These are phyloP conservation scores for Norana najaformis DNA, from an alignment of 2,888 invertebrate species.

Conservation along the genomic window DNA sequence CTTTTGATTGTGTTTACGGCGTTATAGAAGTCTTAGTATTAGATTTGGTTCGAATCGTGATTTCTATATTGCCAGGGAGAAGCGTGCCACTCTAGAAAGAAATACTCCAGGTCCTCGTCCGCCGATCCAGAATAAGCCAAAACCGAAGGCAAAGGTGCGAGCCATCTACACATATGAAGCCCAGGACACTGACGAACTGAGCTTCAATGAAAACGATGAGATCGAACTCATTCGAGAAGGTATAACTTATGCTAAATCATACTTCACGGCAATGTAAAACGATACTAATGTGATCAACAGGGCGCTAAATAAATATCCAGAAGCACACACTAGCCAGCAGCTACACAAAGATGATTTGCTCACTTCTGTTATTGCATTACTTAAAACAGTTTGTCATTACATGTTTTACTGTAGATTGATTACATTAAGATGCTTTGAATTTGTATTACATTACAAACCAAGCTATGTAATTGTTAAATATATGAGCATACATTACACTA, in stretches of 20 bases:
- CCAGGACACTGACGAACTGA: constrained; percentile 71
- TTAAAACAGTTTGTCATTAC: no score
- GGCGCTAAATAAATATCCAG: neutral
- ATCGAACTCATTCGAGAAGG: constrained; percentile 67
- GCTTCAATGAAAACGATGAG: constrained; percentile 69
- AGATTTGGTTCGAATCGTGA: neutral
- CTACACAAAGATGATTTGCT: no score
- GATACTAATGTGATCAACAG: neutral
- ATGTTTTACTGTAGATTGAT: no score
- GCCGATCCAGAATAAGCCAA: constrained; percentile 52
- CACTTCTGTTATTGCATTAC: no score
- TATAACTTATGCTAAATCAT: neutral
- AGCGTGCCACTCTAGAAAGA: neutral
- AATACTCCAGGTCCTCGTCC: constrained; percentile 45
- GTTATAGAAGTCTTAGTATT: neutral
- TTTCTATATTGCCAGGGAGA: neutral
- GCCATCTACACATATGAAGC: constrained; percentile 71
- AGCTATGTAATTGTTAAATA: no score
- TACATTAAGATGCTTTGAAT: no score
- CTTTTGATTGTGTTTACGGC: neutral
- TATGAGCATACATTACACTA: no score
- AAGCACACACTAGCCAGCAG: neutral
- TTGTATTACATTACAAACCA: no score
- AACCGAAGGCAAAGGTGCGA: constrained; percentile 60
- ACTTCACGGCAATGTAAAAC: no score